These are phyloP conservation scores for Drosophila virilis DNA, from an alignment of 1,140 invertebrate species.

Conservation along the genomic window DNA sequence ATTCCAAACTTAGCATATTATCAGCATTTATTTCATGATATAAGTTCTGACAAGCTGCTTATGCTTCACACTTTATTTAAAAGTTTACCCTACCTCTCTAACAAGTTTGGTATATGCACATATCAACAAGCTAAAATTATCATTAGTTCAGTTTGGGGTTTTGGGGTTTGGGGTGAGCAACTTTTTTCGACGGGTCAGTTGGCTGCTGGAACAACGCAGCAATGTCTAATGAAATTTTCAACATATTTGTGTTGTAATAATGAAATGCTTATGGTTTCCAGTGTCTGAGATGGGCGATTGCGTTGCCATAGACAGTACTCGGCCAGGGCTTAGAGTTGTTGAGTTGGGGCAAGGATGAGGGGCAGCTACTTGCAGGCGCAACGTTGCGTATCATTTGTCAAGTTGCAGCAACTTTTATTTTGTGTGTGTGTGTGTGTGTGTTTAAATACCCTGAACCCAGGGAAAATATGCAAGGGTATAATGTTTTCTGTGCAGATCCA, in stretches of 20 bases:
- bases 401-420: slow-evolving; percentile 34
- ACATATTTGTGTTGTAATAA: slow-evolving; percentile 79
- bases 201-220: slow-evolving; percentile 48
- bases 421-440: slow-evolving; percentile 5
- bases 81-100: background rate
- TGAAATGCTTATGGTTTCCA: slow-evolving; percentile 69
- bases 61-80: slow-evolving; percentile 1
- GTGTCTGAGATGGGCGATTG: slow-evolving; percentile 18
- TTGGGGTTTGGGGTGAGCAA: background rate
- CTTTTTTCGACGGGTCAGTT: slow-evolving; percentile 33
- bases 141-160: slow-evolving; percentile 4
- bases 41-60: background rate
- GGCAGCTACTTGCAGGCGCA: slow-evolving; percentile 14
- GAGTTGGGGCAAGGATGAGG: background rate
- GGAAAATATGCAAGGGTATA: too few species aligned
- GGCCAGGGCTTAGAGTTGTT: slow-evolving; percentile 19
- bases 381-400: slow-evolving; percentile 49
- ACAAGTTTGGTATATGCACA: background rate
- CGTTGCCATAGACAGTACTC: slow-evolving; percentile 9
- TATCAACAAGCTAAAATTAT: slow-evolving; percentile 1
- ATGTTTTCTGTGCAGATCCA: too few species aligned
- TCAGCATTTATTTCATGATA: too few species aligned
- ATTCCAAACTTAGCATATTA: too few species aligned
- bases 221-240: slow-evolving; percentile 77
- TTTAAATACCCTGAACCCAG: too few species aligned